These are phyloP conservation scores for Mellilla xanthometata DNA, from an alignment of 2,888 invertebrate genomes.

Conservation along the genomic window DNA sequence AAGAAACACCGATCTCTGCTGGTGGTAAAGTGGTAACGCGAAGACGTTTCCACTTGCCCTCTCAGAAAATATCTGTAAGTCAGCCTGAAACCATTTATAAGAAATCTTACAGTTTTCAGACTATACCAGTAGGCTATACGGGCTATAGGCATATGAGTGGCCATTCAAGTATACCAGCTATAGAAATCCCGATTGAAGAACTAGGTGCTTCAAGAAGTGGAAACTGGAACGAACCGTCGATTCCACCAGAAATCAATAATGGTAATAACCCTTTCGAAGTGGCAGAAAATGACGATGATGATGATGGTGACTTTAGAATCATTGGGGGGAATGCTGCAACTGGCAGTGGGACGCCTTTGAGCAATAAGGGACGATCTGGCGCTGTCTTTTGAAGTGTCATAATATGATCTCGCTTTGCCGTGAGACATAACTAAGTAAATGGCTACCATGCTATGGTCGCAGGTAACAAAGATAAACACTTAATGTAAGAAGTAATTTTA, in stretches of 20 bases:
- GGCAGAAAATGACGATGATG: constrained; percentile 9
- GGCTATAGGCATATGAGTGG: neutral
- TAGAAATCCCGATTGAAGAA: neutral
- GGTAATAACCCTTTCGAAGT: neutral
- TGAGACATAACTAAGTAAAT: too few relatives aligned
- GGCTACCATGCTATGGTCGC: too few relatives aligned
- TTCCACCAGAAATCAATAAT: neutral
- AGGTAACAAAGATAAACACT: too few relatives aligned
- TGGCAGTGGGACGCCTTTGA: constrained; percentile 61
- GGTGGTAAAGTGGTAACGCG: too few relatives aligned
- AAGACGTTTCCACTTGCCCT: too few relatives aligned
- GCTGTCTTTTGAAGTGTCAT: neutral
- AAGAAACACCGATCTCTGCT: too few relatives aligned
- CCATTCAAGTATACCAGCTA: neutral
- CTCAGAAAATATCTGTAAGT: too few relatives aligned
- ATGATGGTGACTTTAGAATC: constrained; percentile 38
- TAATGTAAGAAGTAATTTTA: too few relatives aligned
- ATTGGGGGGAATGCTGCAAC: constrained; percentile 65
- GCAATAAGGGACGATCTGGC: constrained; percentile 55
- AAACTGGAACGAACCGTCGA: neutral
- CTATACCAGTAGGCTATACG: neutral
- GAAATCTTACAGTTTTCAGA: neutral
- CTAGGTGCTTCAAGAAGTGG: constrained; percentile 6
- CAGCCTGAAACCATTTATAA: too few relatives aligned
- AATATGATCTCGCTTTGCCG: too few relatives aligned